Evolutionary conservation across 2,113 vertebrate genomes (phyloP).

Genomic region (Clarias gariepinus): DNA sequence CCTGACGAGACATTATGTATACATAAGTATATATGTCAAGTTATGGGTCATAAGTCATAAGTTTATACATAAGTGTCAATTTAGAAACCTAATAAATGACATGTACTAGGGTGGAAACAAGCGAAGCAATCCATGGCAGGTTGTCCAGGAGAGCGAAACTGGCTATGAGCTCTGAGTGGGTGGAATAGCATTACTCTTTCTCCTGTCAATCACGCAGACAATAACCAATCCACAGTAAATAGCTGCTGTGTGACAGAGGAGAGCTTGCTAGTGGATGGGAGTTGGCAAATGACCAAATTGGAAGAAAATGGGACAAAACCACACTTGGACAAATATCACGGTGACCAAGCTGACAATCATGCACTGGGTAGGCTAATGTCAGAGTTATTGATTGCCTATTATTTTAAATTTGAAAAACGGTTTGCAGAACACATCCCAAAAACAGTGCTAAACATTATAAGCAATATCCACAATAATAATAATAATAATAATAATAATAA

Average conservation of each 20-base stretch:
- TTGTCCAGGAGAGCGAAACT: not conserved
- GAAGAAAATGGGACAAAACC: not conserved
- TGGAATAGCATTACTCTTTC: not conserved
- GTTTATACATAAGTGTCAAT: not conserved
- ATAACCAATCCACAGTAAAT: constrained; percentile 9
- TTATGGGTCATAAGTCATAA: too few species aligned
- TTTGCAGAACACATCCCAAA: not conserved
- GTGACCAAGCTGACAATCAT: not conserved
- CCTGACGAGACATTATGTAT: not conserved
- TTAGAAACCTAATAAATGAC: not conserved
- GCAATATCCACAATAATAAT: not conserved
- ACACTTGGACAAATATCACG: not conserved
- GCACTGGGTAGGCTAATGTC: not conserved
- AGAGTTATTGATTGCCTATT: not conserved
- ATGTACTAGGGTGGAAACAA: not conserved
- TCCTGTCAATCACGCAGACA: constrained; percentile 1
- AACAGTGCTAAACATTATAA: not conserved
- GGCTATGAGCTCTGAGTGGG: not conserved
- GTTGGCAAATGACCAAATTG: not conserved
- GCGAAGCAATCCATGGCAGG: not conserved
- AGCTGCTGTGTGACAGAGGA: not conserved
- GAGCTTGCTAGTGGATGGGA: not conserved
- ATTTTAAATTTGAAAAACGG: not conserved
- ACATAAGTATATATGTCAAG: not conserved
- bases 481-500: not conserved